A percentile compares a stretch with the other conserved stretches of the same genome.
phyloP scores from a whole-genome alignment of 2,888 invertebrate species.

The Elgonia sp. region DNA sequence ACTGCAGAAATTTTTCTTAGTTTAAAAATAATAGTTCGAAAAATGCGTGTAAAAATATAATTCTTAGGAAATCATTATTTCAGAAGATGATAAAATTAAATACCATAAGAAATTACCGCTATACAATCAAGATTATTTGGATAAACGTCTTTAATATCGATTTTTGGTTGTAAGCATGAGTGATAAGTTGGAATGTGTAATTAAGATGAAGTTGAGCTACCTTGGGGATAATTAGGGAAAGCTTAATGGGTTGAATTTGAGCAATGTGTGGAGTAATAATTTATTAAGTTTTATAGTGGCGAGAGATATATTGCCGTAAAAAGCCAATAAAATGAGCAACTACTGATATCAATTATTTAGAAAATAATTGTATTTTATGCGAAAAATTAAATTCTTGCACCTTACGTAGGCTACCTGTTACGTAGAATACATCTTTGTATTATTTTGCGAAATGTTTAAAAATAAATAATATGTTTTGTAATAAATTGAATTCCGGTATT shows the following conservation, averaged over 20 bases:
- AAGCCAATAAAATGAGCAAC: conserved; percentile 52
- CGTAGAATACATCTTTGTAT: too few relatives aligned
- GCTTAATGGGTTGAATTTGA: conserved; percentile 62
- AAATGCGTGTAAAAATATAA: too few relatives aligned
- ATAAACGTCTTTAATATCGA: conserved; percentile 26
- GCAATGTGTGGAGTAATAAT: conserved; percentile 61
- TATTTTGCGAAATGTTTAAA: too few relatives aligned
- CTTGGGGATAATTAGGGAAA: conserved; percentile 64
- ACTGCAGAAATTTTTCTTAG: too few relatives aligned
- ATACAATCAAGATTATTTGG: too few relatives aligned
- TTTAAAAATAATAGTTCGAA: too few relatives aligned
- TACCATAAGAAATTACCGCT: too few relatives aligned
- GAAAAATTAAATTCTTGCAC: neutral
- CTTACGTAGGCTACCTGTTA: neutral
- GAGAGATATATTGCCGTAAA: conserved; percentile 30
- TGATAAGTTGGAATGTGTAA: conserved; percentile 56
- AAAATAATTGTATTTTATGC: conserved; percentile 12
- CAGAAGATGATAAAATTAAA: too few relatives aligned
- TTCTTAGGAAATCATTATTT: too few relatives aligned
- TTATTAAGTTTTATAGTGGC: conserved; percentile 59
- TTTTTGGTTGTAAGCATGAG: conserved; percentile 47
- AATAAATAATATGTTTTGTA: too few relatives aligned
- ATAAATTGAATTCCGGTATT: too few relatives aligned
- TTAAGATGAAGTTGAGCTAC: conserved; percentile 56
- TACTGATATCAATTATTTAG: conserved; percentile 6